Base-by-base conservation (phyloP, 2,113 vertebrate genomes). In the Sinocyclocheilus grahami region DNA sequence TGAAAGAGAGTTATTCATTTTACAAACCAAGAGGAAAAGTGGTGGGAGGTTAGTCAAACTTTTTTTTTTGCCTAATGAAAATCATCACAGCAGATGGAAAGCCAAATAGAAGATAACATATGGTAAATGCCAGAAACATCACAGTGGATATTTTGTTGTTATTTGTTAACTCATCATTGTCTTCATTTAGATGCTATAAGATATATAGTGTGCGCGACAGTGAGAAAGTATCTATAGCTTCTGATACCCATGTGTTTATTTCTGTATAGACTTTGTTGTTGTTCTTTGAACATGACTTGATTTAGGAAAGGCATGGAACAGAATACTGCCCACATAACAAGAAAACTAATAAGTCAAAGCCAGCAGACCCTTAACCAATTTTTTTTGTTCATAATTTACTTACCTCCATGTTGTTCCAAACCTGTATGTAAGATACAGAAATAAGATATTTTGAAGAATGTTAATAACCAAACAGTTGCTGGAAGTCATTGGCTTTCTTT, bases 1-100 rank as follows among this genome's bases (percentile, higher is more conserved):
- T 91, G 88, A 92, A 95, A 94, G 85, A 42, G 63, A 84, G 92
- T 93, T 88, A 93, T 94, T 94, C 91, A 94, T 91, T 91, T 69
- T 89, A 83, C 90, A 92, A 89, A 93, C 90, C 91, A 94, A 93
- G 93, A 91, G 90, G 88, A 95, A 91, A 93, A 93, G 90, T 92
- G 93, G 91, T 92, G 89, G 92, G 90, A 91, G 93, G 86, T 80
- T 90, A 53, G 78, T 91, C 91, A 88, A 90, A 89, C 83, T 87
- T 86, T 89, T 51, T 93, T 93, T 92, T 93, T 85, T 4, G 80
- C 83, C 92, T 91, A 90, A 93, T 94, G 88, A 86, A 89, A 89
- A 91, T 85, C 89, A 39, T 86, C 88, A 91, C 74, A 84, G 92
- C 91, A 89, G 86, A 69, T 24, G 90, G 89, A 85, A 90, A 85